Evolutionary conservation across 2,797 vertebrate genomes (phyloP).

Genomic region (Alca torda): DNA sequence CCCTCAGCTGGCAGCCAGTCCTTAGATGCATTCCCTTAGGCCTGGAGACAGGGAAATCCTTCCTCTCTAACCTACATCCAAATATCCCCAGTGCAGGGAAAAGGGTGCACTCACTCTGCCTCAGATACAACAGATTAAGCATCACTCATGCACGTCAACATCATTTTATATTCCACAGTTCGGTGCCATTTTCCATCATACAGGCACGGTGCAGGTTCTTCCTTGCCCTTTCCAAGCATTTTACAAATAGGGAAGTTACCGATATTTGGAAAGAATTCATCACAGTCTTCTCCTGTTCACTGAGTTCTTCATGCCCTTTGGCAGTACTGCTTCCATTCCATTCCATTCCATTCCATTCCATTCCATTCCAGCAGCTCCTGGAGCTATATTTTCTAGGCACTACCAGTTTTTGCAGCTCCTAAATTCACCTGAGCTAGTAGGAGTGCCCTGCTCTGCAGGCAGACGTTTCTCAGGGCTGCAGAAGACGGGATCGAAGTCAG

Average conservation of each 20-base stretch:
- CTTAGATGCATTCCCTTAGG: not conserved
- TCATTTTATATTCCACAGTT: not conserved
- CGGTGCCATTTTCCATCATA: not conserved
- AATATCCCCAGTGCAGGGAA: not conserved
- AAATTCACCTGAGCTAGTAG: not conserved
- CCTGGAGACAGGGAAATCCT: not conserved
- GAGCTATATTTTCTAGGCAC: not conserved
- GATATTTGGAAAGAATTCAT: not conserved
- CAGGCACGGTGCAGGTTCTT: rapidly evolving
- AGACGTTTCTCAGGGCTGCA: not conserved
- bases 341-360: not conserved
- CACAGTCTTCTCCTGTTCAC: not conserved
- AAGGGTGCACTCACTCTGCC: not conserved
- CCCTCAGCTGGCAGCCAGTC: not conserved
- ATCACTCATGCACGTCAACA: not conserved
- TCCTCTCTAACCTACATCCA: not conserved
- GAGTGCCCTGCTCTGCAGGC: not conserved
- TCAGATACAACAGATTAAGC: not conserved
- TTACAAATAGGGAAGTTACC: not conserved
- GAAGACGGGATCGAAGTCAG: not conserved
- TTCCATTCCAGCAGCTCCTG: not conserved
- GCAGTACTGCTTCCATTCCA: not conserved
- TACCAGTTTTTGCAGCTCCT: not conserved
- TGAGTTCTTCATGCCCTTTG: not conserved
- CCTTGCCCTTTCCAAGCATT: not conserved